Evolutionary conservation across 2,888 invertebrate genomes (phyloP), one percentile per base, ranked within the genome.

Genomic region (Sipunculus nudus): DNA sequence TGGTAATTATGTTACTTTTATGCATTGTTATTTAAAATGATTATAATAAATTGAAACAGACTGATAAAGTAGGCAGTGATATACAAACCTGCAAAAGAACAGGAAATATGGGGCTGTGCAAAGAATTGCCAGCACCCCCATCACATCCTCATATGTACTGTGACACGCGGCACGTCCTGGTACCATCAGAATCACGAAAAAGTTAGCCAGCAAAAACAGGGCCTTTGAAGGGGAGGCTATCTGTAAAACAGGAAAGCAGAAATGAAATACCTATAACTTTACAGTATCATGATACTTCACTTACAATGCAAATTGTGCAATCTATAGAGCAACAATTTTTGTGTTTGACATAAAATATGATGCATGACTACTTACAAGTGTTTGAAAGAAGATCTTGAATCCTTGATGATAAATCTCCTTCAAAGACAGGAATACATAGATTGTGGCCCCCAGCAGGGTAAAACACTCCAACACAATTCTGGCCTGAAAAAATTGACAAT

Each of bases 61-160:
- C n/a, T n/a, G n/a, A n/a, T n/a, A n/a, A n/a, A n/a, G n/a, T n/a
- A n/a, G n/a, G n/a, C n/a, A n/a, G n/a, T n/a, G n/a, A n/a, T n/a
- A n/a, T n/a, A n/a, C n/a, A n/a, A 83, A 93, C 93, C 95, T 88
- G 86, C 96, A 98, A 84, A 97, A 99, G 86, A 97, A 98, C 53
- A 98, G 86, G 82, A 97, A 97, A 84, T 97, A 98, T 0, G 96
- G 95, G 0, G 96, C 93, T 0, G 96, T 97, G 13, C 94, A 93
- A 31, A 98, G 86, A 91, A 97, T 96, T 16, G 96, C 94, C 61
- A 94, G 88, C 2, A 97, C 92, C 0, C 94, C 93, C 1, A 96
- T 88, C 64, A 93, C 89, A 79, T 98, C 97, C 83, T 98, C 97
- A 52, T 91, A 89, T 81, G 91, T 91, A 58, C 93, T 91, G 25